These are phyloP conservation scores for Cynopterus brachyotis DNA, from an alignment of 2,113 vertebrate species.

Conservation along the genomic window DNA sequence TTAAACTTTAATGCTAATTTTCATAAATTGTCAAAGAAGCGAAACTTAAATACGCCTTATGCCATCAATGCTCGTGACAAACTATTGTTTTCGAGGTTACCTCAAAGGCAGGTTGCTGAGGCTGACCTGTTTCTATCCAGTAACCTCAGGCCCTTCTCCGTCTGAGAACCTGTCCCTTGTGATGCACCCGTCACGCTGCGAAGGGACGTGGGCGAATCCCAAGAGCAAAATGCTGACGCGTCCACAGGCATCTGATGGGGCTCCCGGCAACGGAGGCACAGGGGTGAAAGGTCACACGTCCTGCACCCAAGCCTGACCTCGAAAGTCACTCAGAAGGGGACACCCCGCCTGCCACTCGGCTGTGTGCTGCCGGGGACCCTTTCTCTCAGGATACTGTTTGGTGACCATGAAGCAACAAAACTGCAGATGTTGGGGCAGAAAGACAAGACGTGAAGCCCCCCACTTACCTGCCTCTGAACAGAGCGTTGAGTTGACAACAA, in stretches of 20 bases:
- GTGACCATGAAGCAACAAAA: neutral
- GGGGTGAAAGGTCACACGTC: too few relatives aligned
- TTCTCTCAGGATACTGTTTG: neutral
- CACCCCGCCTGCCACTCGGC: neutral
- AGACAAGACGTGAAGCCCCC: neutral
- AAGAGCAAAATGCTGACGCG: constrained; percentile 63
- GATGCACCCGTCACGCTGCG: constrained; percentile 29
- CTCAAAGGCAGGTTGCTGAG: neutral
- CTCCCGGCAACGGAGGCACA: neutral
- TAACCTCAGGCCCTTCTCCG: neutral
- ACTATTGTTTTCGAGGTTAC: neutral
- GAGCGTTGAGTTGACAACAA: neutral
- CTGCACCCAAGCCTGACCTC: too few relatives aligned
- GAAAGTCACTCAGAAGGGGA: neutral
- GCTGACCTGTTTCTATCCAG: neutral
- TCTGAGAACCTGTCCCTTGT: constrained; percentile 58
- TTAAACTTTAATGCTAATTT: neutral
- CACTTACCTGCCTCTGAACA: neutral
- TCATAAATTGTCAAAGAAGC: neutral
- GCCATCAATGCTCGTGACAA: neutral
- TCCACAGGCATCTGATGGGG: constrained; percentile 58
- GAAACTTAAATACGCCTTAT: neutral
- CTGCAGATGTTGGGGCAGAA: neutral
- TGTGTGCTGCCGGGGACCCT: neutral
- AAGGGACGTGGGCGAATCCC: constrained; percentile 53